Base-by-base conservation (phyloP, 2,113 vertebrate species). In the Amblyornis subalaris region DNA sequence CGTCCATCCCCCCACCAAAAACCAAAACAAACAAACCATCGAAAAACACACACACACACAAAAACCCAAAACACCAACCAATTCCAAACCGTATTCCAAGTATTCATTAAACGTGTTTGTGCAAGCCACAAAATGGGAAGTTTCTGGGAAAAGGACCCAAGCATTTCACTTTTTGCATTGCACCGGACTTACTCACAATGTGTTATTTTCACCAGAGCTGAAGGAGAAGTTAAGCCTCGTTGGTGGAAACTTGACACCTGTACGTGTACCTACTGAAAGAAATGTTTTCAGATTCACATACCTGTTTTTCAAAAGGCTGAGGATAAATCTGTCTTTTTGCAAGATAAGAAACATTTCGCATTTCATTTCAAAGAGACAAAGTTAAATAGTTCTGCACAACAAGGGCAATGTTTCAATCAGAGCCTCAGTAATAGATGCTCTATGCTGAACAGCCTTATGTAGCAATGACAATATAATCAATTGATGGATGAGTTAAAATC, bases 401-500 rank as follows among this genome's bases (percentile, higher is more conserved):
- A 69, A 93, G 85, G 88, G 62, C 82, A 94, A 61, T 73, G 86
- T 90, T 93, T 96, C 96, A 96, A 16, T 33, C 88, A 92, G 38
- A 77, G 67, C 57, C 78, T 60, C 55, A 57, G 94, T 78, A 89
- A 81, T 47, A 97, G 94, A 93, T 80, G 77, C 28, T 86, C 44
- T 58, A 40, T 84, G 60, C 77, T 94, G 93, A 96, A 94, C 47
- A 95, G 81, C 79, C 72, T 74, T 73, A 55, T 76, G 74, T 90
- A 89, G 75, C 91, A 89, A 96, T 90, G 92, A 96, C 88, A 96
- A 90, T 47, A 83, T 92, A 95, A 94, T 97, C 91, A 91, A 95
- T 85, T 93, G 96, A 97, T 94, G 80, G 87, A 95, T 95, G 81
- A 95, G 83, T 60, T 87, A 88, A 96, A 97, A 95, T 96, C 92